Percentiles rank a stretch among this genome's conserved stretches.
These are phyloP conservation scores for Pinna nobilis DNA, from an alignment of 1,140 invertebrate genomes.

Conservation along the genomic window DNA sequence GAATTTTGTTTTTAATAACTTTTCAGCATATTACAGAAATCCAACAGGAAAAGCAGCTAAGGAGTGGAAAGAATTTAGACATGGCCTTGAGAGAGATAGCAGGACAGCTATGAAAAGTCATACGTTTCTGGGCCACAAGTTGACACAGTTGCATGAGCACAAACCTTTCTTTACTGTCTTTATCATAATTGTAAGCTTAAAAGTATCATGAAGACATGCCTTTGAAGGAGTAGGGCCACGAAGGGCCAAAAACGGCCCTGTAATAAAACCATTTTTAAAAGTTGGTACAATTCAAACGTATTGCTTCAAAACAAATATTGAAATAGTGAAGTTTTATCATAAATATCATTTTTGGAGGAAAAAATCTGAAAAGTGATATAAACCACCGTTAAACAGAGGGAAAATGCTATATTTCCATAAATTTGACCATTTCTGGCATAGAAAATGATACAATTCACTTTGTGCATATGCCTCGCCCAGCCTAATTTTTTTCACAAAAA, in stretches of 20 bases:
- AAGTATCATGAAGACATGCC: background rate
- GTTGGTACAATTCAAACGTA: no score
- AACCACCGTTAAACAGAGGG: no score
- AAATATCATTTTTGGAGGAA: no score
- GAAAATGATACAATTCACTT: no score
- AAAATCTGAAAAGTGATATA: no score
- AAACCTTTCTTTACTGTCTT: conserved; percentile 54
- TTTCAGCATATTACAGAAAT: conserved; percentile 55
- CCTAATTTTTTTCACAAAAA: background rate
- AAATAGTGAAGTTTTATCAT: no score
- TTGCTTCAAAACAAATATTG: no score
- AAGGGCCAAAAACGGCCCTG: no score
- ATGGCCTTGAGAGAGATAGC: background rate
- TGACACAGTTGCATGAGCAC: conserved; percentile 46
- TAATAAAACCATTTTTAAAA: no score
- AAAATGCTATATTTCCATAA: background rate
- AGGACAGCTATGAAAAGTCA: conserved; percentile 41
- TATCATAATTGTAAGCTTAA: conserved; percentile 41
- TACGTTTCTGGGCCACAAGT: conserved; percentile 40
- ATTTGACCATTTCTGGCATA: no score
- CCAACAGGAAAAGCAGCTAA: conserved; percentile 44
- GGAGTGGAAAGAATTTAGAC: conserved; percentile 53
- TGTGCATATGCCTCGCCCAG: no score
- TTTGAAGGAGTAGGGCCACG: no score
- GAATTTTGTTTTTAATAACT: background rate